Conservation (phyloP, 2,797 vertebrate species). For the Clamator glandarius region DNA sequence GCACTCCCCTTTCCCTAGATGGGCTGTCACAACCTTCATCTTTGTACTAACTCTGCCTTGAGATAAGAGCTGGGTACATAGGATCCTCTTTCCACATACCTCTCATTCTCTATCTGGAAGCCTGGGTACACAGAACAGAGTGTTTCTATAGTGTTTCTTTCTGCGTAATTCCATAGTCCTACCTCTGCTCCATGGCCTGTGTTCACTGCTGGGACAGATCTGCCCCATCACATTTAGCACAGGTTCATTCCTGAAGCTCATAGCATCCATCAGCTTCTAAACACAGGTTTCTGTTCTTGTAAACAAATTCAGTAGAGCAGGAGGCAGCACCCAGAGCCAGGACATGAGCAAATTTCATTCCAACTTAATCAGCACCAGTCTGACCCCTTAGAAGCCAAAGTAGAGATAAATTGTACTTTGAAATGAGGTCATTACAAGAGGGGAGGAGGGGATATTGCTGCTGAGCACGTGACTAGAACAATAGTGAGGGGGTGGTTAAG, state of each 20-base stretch:
- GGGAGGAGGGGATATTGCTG: not conserved
- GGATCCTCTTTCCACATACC: not conserved
- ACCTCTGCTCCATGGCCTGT: not conserved
- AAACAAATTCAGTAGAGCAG: not conserved
- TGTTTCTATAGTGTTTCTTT: not conserved
- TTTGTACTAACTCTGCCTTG: not conserved
- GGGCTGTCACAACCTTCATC: not conserved
- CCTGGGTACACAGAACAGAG: not conserved
- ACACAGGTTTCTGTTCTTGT: not conserved
- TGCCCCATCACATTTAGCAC: not conserved
- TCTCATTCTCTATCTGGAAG: not conserved
- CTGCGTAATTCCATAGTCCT: not conserved
- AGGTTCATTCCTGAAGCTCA: not conserved
- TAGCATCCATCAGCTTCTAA: not conserved
- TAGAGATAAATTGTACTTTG: not conserved
- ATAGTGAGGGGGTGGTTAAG: not conserved
- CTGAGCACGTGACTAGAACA: not conserved
- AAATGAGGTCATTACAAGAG: constrained; percentile 22
- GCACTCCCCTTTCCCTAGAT: not conserved
- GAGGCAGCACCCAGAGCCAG: not conserved
- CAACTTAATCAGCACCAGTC: not conserved
- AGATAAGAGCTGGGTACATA: not conserved
- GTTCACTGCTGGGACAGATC: not conserved
- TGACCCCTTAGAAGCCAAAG: not conserved
- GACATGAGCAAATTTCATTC: not conserved